These are phyloP conservation scores for Pomatostomus ruficeps DNA, from an alignment of 2,113 vertebrate species.

Conservation along the genomic window DNA sequence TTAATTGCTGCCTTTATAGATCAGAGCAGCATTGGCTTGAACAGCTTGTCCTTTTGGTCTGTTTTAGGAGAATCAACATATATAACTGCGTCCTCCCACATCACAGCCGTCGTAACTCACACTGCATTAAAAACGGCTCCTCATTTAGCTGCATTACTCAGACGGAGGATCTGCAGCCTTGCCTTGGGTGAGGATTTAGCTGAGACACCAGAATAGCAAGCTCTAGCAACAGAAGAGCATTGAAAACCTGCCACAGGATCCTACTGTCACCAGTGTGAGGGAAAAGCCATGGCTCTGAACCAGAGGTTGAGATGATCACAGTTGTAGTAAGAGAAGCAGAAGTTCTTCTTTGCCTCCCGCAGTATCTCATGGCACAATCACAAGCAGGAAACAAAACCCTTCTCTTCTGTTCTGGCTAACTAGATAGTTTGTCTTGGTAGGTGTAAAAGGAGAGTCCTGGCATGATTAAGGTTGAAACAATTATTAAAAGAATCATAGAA, in stretches of 20 bases:
- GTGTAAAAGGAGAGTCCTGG: not conserved
- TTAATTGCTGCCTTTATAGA: constrained; percentile 60
- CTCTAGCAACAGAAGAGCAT: not conserved
- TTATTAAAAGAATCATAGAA: not conserved
- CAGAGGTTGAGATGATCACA: not conserved
- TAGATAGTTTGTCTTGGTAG: not conserved
- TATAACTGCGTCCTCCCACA: constrained; percentile 25
- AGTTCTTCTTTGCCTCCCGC: not conserved
- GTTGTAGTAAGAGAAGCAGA: not conserved
- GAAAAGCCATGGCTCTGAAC: not conserved
- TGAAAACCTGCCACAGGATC: not conserved
- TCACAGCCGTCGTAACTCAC: not conserved
- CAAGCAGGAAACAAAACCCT: not conserved
- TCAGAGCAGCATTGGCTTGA: constrained; percentile 53
- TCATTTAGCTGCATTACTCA: not conserved
- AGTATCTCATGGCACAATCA: not conserved
- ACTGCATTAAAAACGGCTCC: not conserved
- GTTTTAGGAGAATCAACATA: constrained; percentile 55
- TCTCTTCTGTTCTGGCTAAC: not conserved
- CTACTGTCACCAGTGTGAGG: not conserved
- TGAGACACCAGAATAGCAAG: not conserved
- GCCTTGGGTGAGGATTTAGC: not conserved
- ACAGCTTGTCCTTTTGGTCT: constrained; percentile 57
- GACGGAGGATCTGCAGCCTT: not conserved
- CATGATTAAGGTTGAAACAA: not conserved